Conservation (phyloP, 2,888 invertebrate genomes). For the Hyposoter didymator region DNA sequence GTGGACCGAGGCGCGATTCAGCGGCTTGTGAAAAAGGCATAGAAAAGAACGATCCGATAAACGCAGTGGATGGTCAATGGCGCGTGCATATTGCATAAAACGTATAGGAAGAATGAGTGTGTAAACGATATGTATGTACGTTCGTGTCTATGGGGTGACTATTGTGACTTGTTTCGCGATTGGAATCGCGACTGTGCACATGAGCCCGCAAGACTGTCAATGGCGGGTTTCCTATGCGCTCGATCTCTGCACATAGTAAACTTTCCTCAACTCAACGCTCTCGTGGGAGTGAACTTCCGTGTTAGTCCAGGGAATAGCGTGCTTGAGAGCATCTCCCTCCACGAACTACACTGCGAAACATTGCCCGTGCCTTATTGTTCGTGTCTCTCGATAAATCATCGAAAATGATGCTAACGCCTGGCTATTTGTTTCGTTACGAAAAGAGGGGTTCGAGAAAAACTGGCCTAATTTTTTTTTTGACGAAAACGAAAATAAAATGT, state of each 20-base stretch:
- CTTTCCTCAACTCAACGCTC: neutral
- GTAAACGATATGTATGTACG: slow-evolving; percentile 30
- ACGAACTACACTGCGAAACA: neutral
- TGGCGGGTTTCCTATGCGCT: slow-evolving; percentile 37
- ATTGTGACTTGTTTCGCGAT: slow-evolving; percentile 40
- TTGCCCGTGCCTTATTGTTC: neutral
- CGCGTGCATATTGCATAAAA: slow-evolving; percentile 9
- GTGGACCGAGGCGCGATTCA: slow-evolving; percentile 31
- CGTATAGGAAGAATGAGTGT: neutral
- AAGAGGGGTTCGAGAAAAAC: neutral
- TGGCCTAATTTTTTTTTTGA: neutral
- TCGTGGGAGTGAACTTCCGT: neutral
- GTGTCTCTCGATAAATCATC: neutral
- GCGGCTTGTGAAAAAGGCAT: slow-evolving; percentile 47
- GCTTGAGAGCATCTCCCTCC: neutral
- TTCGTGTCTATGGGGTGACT: neutral
- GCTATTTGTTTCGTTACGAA: neutral
- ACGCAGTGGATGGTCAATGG: slow-evolving; percentile 57
- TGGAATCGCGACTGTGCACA: slow-evolving; percentile 56
- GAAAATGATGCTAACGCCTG: neutral
- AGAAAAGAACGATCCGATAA: slow-evolving; percentile 55
- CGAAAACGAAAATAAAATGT: no score
- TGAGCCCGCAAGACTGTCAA: slow-evolving; percentile 57
- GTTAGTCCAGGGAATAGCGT: neutral
- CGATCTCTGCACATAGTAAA: slow-evolving; percentile 3